phyloP scores from a whole-genome alignment of 1,140 invertebrate species.

The Drosophila jambulina region DNA sequence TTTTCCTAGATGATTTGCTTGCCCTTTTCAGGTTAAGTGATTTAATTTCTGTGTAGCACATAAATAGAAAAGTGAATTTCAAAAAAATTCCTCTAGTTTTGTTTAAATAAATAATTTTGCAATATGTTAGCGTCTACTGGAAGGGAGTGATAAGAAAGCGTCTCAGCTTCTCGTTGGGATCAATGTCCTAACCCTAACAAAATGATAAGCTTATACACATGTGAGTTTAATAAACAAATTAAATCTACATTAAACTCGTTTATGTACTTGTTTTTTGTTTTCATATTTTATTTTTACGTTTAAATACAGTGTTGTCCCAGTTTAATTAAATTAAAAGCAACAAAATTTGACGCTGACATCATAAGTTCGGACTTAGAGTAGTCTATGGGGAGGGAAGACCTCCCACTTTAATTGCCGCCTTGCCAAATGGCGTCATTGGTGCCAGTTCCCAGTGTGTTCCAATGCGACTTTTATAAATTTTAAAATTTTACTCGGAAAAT shows the following conservation, averaged over 20 bases:
- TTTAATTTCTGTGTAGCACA: neutral
- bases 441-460: slow-evolving; percentile 18
- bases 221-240: neutral
- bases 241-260: neutral
- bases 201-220: neutral
- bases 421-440: slow-evolving; percentile 58
- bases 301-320: neutral
- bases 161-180: slow-evolving; percentile 16
- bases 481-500: slow-evolving; percentile 16
- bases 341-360: slow-evolving; percentile 63
- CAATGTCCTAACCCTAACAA: slow-evolving; percentile 30
- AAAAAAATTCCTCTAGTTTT: too few relatives aligned
- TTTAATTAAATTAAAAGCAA: slow-evolving; percentile 38
- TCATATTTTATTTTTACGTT: too few relatives aligned
- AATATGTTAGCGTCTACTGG: neutral
- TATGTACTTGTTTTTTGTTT: neutral
- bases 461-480: slow-evolving; percentile 14
- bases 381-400: neutral
- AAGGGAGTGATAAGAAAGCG: neutral
- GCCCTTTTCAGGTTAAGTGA: neutral
- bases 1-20: slow-evolving; percentile 1
- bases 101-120: neutral
- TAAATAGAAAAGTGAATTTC: too few relatives aligned
- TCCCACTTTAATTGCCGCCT: slow-evolving; percentile 67
- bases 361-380: slow-evolving; percentile 42